Evolutionary conservation across 37 sponge, comb jelly and placozoan genomes (phyloP).

Genomic region (Ephydatia muelleri): DNA sequence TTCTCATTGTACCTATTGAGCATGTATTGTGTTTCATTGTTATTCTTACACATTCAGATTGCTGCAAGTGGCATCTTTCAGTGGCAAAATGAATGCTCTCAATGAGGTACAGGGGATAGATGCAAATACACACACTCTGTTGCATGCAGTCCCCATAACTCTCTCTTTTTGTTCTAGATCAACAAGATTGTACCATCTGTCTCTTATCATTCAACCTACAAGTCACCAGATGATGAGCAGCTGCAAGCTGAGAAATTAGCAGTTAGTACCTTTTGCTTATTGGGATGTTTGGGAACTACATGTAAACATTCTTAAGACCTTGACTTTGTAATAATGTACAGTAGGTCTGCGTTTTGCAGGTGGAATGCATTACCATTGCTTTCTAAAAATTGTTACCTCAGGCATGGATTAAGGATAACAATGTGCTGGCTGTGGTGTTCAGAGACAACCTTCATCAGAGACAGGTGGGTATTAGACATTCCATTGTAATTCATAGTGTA

Average conservation of each 20-base stretch:
- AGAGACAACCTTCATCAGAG: constrained; percentile 97
- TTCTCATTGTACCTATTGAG: background rate
- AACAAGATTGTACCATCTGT: constrained; percentile 75
- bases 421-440: constrained; percentile 87
- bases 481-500: background rate
- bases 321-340: background rate
- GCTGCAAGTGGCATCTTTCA: constrained; percentile 90
- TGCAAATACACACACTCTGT: background rate
- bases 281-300: background rate
- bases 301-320: background rate
- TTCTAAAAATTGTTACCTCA: background rate
- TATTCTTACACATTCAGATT: constrained; percentile 35
- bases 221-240: constrained; percentile 66
- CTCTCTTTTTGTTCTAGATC: constrained; percentile 28
- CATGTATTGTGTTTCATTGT: background rate
- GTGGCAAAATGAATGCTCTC: constrained; percentile 99
- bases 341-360: background rate
- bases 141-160: background rate
- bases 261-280: constrained; percentile 38
- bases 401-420: constrained; percentile 81
- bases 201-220: constrained; percentile 57
- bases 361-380: too few relatives aligned
- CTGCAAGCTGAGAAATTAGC: constrained; percentile 68
- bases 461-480: constrained; percentile 25
- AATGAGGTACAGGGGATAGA: constrained; percentile 77